phyloP scores from a whole-genome alignment of 2,888 invertebrate species.

The Eudasyphora cyanicolor region DNA sequence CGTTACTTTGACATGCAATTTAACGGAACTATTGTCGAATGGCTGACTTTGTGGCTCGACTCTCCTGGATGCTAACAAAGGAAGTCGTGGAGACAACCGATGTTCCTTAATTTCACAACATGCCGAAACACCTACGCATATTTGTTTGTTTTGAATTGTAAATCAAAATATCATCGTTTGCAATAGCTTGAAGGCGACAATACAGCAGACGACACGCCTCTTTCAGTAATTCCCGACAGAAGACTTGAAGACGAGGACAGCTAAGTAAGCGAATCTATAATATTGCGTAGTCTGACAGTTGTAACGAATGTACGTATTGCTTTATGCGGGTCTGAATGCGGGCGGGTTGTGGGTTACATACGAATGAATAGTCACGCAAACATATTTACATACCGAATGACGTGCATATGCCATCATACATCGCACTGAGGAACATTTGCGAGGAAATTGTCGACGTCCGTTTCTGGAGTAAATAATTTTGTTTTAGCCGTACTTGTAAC shows the following conservation, averaged over 20 bases:
- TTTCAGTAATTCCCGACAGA: neutral
- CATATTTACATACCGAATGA: no score
- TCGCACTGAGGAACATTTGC: no score
- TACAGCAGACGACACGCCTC: conserved; percentile 1
- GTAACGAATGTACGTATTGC: neutral
- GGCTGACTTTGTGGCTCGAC: neutral
- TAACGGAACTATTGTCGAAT: neutral
- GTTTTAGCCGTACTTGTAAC: no score
- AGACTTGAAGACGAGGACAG: neutral
- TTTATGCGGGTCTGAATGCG: no score
- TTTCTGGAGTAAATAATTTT: no score
- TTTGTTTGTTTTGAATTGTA: conserved; percentile 18
- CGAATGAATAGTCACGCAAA: no score
- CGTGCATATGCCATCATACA: no score
- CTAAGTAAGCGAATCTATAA: neutral
- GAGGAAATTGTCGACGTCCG: no score
- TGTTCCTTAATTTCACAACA: conserved; percentile 45
- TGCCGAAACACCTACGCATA: conserved; percentile 52
- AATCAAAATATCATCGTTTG: conserved; percentile 50
- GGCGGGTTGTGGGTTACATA: no score
- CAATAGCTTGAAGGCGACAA: neutral
- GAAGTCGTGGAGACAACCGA: conserved; percentile 27
- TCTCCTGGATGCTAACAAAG: conserved; percentile 43
- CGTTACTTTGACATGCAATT: neutral
- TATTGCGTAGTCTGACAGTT: neutral